phyloP scores from a whole-genome alignment of 2,888 invertebrate species.

The Cepaea hortensis region DNA sequence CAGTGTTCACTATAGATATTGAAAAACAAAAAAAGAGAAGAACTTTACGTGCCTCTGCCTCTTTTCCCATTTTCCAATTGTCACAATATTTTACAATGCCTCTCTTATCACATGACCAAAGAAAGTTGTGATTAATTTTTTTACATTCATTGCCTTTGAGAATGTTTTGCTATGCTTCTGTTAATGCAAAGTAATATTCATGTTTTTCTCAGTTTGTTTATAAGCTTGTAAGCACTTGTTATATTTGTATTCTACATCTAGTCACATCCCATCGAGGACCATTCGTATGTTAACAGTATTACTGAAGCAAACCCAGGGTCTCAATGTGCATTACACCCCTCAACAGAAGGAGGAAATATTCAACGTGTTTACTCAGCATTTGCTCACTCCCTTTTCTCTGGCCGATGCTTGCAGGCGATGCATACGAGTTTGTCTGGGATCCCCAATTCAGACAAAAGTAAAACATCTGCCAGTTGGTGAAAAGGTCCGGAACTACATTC shows the following conservation, averaged over 20 bases:
- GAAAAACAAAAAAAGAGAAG: no score
- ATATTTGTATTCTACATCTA: neutral
- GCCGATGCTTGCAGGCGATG: constrained; percentile 67
- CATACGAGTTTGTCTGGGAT: constrained; percentile 63
- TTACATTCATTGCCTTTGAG: no score
- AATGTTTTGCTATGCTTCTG: no score
- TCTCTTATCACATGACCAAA: no score
- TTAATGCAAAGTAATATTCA: no score
- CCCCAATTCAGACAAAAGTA: constrained; percentile 62
- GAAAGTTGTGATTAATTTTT: no score
- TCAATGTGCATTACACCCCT: constrained; percentile 60
- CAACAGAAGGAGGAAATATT: constrained; percentile 62
- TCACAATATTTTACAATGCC: no score
- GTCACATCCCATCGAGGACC: constrained; percentile 59
- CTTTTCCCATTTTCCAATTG: no score
- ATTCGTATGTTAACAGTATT: constrained; percentile 65
- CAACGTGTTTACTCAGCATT: constrained; percentile 59
- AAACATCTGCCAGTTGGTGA: constrained; percentile 64
- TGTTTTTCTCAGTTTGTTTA: no score
- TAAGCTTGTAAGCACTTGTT: no score
- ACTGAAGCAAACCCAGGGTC: constrained; percentile 63
- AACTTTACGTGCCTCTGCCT: no score
- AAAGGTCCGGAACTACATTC: constrained; percentile 68
- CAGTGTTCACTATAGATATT: no score
- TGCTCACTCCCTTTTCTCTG: constrained; percentile 62